A percentile compares a stretch with the other conserved stretches of the same genome.
These are phyloP conservation scores for Brassicogethes aeneus DNA, from an alignment of 2,888 invertebrate genomes.

Conservation along the genomic window DNA sequence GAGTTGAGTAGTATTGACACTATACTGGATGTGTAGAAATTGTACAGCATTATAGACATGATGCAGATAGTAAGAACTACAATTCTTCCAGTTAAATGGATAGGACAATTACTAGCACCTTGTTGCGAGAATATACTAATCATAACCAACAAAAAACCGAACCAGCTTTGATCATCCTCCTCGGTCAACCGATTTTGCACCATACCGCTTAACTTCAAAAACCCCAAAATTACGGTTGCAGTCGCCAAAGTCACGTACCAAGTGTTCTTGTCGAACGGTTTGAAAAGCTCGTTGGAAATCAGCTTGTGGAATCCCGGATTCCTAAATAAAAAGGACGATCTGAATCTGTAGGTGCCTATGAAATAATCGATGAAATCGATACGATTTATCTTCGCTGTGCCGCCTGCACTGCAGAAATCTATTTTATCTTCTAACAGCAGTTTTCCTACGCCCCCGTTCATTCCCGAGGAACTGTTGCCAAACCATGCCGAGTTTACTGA, in stretches of 20 bases:
- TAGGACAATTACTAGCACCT: conserved; percentile 22
- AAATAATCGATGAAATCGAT: conserved; percentile 25
- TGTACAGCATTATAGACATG: conserved; percentile 43
- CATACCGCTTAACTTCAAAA: conserved; percentile 34
- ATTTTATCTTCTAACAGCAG: conserved; percentile 22
- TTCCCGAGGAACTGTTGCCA: conserved; percentile 24
- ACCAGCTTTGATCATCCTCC: conserved; percentile 1
- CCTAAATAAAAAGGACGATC: conserved; percentile 29
- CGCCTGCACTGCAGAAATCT: conserved; percentile 25
- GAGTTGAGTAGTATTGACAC: conserved; percentile 48
- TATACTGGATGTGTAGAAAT: conserved; percentile 52
- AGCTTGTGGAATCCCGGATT: conserved; percentile 26
- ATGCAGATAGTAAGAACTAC: conserved; percentile 28
- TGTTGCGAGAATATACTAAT: conserved; percentile 28
- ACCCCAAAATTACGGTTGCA: conserved; percentile 31
- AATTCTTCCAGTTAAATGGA: conserved; percentile 25
- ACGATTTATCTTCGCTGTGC: conserved; percentile 17
- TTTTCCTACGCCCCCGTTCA: conserved; percentile 26
- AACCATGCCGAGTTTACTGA: conserved; percentile 21
- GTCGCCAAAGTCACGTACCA: conserved; percentile 39
- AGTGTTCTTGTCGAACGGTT: conserved; percentile 38
- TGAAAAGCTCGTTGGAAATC: conserved; percentile 40
- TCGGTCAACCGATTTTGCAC: conserved; percentile 23
- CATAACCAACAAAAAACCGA: conserved; percentile 16
- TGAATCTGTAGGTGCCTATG: conserved; percentile 27